Conservation (phyloP, 2,113 vertebrate genomes). For the Pagrus major region DNA sequence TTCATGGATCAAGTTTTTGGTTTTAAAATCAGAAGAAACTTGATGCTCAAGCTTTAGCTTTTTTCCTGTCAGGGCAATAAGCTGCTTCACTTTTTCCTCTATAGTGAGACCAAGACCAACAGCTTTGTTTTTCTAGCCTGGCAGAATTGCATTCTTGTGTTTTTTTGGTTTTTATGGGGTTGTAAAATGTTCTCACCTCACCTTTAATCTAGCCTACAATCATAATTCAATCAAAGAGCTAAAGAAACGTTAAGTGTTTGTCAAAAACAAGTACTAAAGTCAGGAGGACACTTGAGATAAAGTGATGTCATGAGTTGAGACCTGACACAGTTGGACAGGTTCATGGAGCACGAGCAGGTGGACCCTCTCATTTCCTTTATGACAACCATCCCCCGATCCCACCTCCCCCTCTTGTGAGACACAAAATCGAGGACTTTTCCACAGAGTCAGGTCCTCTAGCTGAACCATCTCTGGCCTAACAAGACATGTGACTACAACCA, state of each 20-base stretch:
- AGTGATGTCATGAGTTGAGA: background rate
- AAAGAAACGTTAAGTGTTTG: background rate
- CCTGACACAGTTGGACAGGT: conserved; percentile 1
- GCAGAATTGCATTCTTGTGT: too few species aligned
- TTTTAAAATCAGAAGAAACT: background rate
- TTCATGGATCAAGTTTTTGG: background rate
- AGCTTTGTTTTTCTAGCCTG: too few species aligned
- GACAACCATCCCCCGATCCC: background rate
- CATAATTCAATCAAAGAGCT: background rate
- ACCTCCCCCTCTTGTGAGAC: background rate
- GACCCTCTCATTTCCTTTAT: conserved; percentile 8
- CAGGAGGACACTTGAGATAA: background rate
- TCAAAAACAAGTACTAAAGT: conserved; percentile 3
- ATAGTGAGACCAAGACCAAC: too few species aligned
- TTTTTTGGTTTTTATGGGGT: background rate
- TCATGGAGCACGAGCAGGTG: background rate
- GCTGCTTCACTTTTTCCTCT: background rate
- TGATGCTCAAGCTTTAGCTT: too few species aligned
- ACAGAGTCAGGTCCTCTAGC: background rate
- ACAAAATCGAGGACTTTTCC: background rate
- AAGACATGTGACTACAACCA: too few species aligned
- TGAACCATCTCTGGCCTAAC: background rate
- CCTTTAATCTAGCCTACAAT: background rate
- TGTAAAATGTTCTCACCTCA: background rate
- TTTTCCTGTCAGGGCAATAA: background rate